Evolutionary conservation across 2,113 vertebrate genomes (phyloP), one percentile per base, ranked within the genome.

Genomic region (Thryonomys swinderianus): DNA sequence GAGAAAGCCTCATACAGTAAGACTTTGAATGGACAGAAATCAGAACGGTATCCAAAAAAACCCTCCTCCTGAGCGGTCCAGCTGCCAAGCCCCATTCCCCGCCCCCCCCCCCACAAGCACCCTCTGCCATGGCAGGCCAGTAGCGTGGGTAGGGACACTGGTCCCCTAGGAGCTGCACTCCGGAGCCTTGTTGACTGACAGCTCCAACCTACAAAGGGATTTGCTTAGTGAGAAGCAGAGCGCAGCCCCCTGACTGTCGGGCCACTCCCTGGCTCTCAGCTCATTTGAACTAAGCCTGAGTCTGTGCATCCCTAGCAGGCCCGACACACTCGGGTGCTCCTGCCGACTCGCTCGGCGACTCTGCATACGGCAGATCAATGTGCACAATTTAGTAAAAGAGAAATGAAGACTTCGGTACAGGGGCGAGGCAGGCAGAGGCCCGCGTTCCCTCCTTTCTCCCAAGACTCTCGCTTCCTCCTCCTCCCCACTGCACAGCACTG

Each of bases 331-430:
- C 61, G 32, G 95, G 91, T 27, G 93, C 89, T 96, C 95, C 93
- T 90, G 93, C 93, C 90, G 92, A 86, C 96, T 93, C 48, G 88
- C 93, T 92, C 81, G 85, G 95, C 92, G 93, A 95, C 96, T 94
- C 81, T 88, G 95, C 88, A 85, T 95, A 88, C 88, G 94, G 91
- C 95, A 92, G 91, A 95, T 96, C 96, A 97, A 97, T 89, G 76
- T 91, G 95, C 87, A 69, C 96, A 87, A 93, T 96, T 94, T 91
- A 94, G 92, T 79, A 90, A 84, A 88, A 84, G 83, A 93, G 83
- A 80, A 90, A 97, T 93, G 90, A 97, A 97, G 96, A 96, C 92
- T 90, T 96, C 18, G 62, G 78, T 34, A 45, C 82, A 45, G 12
- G 13, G 62, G 91, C 53, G 13, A 5, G 57, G 53, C 51, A 2